A percentile compares a stretch with the other conserved stretches of the same genome.
These are phyloP conservation scores for Rhyacichthys aspro DNA, from an alignment of 2,797 vertebrate genomes.

Conservation along the genomic window DNA sequence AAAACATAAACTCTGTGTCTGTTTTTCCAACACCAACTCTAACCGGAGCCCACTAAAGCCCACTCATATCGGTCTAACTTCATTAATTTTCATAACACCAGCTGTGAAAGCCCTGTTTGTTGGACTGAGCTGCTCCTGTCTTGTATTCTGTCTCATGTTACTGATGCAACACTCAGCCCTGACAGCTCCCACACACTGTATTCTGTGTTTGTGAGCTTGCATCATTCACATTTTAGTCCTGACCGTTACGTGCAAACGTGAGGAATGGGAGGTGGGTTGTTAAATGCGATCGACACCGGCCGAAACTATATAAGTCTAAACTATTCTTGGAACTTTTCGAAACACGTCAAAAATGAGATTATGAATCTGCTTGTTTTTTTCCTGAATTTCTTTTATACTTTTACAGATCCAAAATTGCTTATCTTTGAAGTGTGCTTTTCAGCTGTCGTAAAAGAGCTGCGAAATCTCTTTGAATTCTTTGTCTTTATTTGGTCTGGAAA, in stretches of 20 bases:
- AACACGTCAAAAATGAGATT: slow-evolving; percentile 1
- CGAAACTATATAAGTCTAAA: slow-evolving; percentile 11
- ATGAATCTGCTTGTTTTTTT: slow-evolving; percentile 19
- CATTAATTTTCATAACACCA: slow-evolving; percentile 8
- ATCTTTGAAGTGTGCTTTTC: slow-evolving; percentile 47
- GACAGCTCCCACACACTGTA: slow-evolving; percentile 31
- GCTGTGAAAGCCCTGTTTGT: slow-evolving; percentile 34
- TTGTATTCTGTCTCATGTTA: slow-evolving; percentile 56
- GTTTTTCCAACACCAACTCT: neutral
- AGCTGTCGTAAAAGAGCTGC: slow-evolving; percentile 38
- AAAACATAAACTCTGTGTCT: too few species aligned
- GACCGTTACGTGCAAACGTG: slow-evolving; percentile 26
- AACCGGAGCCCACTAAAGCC: neutral
- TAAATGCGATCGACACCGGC: slow-evolving; percentile 34
- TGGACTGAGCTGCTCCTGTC: slow-evolving; percentile 13
- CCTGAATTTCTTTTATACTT: slow-evolving; percentile 30
- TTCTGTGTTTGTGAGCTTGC: slow-evolving; percentile 40
- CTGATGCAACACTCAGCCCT: slow-evolving; percentile 56
- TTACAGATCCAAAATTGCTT: slow-evolving; percentile 25
- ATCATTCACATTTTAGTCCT: slow-evolving; percentile 44
- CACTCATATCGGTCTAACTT: slow-evolving; percentile 11
- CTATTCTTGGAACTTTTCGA: neutral
- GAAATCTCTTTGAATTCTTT: slow-evolving; percentile 53
- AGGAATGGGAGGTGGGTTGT: slow-evolving; percentile 12
- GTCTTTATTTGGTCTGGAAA: slow-evolving; percentile 67